Evolutionary conservation across 2,797 vertebrate species (phyloP).

Genomic region (Propithecus deckenii): DNA sequence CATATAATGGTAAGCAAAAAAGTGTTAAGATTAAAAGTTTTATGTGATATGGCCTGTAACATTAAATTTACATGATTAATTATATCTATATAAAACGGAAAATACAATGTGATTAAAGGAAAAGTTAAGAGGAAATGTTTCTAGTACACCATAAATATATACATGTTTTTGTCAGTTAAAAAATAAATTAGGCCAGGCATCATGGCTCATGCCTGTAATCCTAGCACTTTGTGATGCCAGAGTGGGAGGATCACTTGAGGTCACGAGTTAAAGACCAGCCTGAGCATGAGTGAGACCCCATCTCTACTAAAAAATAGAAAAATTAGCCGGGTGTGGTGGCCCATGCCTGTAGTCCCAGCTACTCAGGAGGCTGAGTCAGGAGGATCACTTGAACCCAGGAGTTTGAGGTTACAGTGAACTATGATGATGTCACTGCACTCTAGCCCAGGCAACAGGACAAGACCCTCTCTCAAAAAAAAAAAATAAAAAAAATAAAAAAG

Average conservation of each 20-base stretch:
- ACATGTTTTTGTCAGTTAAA: neutral
- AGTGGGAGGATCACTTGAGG: neutral
- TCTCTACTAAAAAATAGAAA: neutral
- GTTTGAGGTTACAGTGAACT: neutral
- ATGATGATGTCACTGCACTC: neutral
- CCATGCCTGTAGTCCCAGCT: neutral
- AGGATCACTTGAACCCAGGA: neutral
- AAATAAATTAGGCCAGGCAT: neutral
- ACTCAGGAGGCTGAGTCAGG: neutral
- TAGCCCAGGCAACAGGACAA: neutral
- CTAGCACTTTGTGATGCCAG: neutral
- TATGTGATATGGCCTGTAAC: neutral
- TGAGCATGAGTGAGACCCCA: neutral
- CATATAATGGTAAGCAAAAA: neutral
- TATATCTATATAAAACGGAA: neutral
- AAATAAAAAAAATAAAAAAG: neutral
- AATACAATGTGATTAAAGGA: neutral
- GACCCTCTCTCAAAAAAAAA: neutral
- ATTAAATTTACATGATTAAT: neutral
- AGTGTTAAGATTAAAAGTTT: neutral
- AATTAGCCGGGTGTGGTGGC: neutral
- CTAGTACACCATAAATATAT: neutral
- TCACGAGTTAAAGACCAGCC: neutral
- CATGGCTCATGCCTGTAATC: neutral
- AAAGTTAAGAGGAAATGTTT: constrained; percentile 28